These are phyloP conservation scores for Ferrisia virgata DNA, from an alignment of 2,888 invertebrate genomes.

Conservation along the genomic window DNA sequence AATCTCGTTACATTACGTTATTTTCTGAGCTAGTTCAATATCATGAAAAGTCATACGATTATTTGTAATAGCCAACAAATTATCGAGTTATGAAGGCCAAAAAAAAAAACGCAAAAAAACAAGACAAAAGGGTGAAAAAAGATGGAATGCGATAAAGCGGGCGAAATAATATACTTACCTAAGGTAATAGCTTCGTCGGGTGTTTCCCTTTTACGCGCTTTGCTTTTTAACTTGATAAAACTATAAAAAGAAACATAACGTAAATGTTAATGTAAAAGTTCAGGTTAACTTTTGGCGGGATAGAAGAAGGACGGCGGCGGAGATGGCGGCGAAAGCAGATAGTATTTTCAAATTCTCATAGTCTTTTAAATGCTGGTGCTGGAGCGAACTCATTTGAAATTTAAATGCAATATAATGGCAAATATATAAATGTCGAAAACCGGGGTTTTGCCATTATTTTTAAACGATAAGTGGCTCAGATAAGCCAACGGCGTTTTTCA, in stretches of 20 bases:
- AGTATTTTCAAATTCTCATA: slow-evolving; percentile 5
- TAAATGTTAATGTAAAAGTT: slow-evolving; percentile 12
- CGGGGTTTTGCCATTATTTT: neutral
- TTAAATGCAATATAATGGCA: slow-evolving; percentile 15
- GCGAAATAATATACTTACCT: neutral
- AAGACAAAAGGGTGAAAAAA: neutral
- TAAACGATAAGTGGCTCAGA: neutral
- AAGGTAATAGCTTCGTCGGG: too few relatives aligned
- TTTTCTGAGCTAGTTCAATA: too few relatives aligned
- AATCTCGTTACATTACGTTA: too few relatives aligned
- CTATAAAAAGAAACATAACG: neutral
- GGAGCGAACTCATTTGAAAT: neutral
- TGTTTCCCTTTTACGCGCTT: neutral
- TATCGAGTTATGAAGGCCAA: too few relatives aligned
- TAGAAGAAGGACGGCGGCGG: neutral
- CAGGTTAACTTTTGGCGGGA: neutral
- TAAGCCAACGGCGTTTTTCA: slow-evolving; percentile 4
- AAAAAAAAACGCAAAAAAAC: too few relatives aligned
- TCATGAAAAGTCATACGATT: too few relatives aligned
- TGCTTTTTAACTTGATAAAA: neutral
- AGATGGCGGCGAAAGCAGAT: neutral
- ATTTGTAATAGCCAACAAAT: too few relatives aligned
- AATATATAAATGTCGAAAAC: slow-evolving; percentile 16
- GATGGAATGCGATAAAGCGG: neutral
- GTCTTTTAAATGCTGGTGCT: neutral